Conservation (phyloP, 2,797 vertebrate genomes). For the Novumbra hubbsi region DNA sequence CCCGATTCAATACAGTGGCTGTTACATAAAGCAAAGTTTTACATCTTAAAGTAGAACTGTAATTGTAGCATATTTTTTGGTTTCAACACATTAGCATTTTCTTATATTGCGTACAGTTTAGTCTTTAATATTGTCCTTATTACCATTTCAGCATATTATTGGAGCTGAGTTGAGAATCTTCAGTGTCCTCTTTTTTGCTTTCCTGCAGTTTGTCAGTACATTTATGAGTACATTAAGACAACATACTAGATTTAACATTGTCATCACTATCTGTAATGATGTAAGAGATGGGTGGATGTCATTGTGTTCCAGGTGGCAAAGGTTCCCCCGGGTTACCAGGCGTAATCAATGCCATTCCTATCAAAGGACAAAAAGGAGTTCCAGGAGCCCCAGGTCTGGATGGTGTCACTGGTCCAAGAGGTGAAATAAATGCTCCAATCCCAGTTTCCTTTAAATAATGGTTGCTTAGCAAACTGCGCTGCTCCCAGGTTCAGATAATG, state of each 20-base stretch:
- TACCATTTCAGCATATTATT: background rate
- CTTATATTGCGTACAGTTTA: too few species aligned
- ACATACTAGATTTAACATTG: background rate
- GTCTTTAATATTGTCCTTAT: too few species aligned
- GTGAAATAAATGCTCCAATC: constrained; percentile 39
- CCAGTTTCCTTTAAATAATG: too few species aligned
- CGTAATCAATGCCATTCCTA: background rate
- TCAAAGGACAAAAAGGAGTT: constrained; percentile 53
- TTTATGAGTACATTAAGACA: background rate
- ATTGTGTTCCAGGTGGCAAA: constrained; percentile 45
- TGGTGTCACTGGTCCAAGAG: constrained; percentile 63
- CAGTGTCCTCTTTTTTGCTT: background rate
- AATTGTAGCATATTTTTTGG: background rate
- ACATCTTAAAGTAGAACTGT: background rate
- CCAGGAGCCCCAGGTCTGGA: constrained; percentile 33
- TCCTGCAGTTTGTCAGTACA: background rate
- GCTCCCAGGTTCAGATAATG: too few species aligned
- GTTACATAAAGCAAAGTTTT: background rate
- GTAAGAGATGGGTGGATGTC: background rate
- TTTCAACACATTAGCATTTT: too few species aligned
- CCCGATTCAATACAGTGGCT: background rate
- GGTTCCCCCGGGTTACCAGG: constrained; percentile 55
- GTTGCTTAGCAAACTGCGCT: too few species aligned
- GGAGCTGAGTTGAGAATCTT: background rate
- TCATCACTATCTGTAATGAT: background rate